Percentiles rank a stretch among this genome's conserved stretches.
phyloP scores from a whole-genome alignment of 2,888 invertebrate genomes.

The Thereva unica region DNA sequence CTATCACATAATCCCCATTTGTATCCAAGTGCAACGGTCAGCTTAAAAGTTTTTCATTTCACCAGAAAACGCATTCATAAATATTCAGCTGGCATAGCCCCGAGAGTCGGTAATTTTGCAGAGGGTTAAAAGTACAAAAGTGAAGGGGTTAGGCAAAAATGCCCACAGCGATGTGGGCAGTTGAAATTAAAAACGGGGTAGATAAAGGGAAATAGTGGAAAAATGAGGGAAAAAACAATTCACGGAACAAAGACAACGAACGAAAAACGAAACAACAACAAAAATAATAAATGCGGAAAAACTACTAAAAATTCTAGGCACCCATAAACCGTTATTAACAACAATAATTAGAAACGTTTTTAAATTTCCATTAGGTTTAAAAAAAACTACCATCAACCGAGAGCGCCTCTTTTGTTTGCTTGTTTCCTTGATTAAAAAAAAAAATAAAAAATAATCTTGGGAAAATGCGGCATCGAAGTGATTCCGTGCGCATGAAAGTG shows the following conservation, averaged over 20 bases:
- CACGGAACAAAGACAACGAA: not conserved
- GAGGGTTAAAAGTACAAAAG: constrained; percentile 5
- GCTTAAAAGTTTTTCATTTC: constrained; percentile 31
- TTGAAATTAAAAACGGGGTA: constrained; percentile 23
- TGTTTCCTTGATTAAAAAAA: too few species aligned
- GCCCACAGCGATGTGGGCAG: constrained; percentile 1
- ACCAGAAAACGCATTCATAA: constrained; percentile 38
- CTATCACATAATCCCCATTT: too few species aligned
- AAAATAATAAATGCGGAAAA: constrained; percentile 34
- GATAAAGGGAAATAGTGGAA: not conserved
- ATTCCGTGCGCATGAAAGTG: too few species aligned
- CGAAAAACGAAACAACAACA: constrained; percentile 15
- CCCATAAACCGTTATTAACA: constrained; percentile 35
- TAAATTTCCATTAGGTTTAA: constrained; percentile 24
- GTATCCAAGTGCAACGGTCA: too few species aligned
- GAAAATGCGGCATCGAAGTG: too few species aligned
- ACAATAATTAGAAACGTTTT: constrained; percentile 31
- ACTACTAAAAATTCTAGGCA: constrained; percentile 35
- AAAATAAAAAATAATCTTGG: too few species aligned
- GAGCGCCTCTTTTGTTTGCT: too few species aligned
- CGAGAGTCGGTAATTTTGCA: constrained; percentile 35
- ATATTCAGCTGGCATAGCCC: constrained; percentile 37
- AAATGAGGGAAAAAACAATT: not conserved
- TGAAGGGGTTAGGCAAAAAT: constrained; percentile 1
- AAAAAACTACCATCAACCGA: too few species aligned